These are phyloP conservation scores for Mechanitis mazaeus DNA, from an alignment of 2,888 invertebrate species.

Conservation along the genomic window DNA sequence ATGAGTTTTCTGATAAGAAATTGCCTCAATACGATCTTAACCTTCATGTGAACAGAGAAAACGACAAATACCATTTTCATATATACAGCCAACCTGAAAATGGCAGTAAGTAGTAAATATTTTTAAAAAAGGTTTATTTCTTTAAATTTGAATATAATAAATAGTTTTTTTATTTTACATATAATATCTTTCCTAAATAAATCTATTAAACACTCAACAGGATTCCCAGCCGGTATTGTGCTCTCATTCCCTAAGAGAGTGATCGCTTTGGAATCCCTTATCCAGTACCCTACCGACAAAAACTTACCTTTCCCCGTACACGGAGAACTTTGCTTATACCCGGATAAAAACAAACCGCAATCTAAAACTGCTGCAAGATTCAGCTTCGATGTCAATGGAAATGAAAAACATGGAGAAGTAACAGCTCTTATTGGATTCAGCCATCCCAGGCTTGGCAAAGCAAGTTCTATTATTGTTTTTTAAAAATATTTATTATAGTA, in stretches of 20 bases:
- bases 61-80: constrained; percentile 83
- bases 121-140: not conserved
- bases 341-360: constrained; percentile 84
- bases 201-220: constrained; percentile 32
- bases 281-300: constrained; percentile 63
- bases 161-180: too few relatives aligned
- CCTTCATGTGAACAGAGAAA: constrained; percentile 83
- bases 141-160: too few relatives aligned
- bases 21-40: constrained; percentile 82
- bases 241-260: constrained; percentile 82
- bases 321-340: constrained; percentile 79
- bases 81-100: constrained; percentile 79
- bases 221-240: constrained; percentile 69
- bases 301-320: constrained; percentile 77
- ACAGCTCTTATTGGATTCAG: constrained; percentile 79
- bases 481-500: too few relatives aligned
- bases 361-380: constrained; percentile 79
- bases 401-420: constrained; percentile 67
- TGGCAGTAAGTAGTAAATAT: constrained; percentile 67
- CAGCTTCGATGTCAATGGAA: constrained; percentile 67
- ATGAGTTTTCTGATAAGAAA: constrained; percentile 75
- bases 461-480: constrained; percentile 32
- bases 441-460: constrained; percentile 81
- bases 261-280: constrained; percentile 77
- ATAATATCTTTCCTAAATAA: too few relatives aligned